Percentiles rank a stretch among this genome's conserved stretches.
phyloP scores from a whole-genome alignment of 2,797 vertebrate species.

The Phalanger gymnotis region DNA sequence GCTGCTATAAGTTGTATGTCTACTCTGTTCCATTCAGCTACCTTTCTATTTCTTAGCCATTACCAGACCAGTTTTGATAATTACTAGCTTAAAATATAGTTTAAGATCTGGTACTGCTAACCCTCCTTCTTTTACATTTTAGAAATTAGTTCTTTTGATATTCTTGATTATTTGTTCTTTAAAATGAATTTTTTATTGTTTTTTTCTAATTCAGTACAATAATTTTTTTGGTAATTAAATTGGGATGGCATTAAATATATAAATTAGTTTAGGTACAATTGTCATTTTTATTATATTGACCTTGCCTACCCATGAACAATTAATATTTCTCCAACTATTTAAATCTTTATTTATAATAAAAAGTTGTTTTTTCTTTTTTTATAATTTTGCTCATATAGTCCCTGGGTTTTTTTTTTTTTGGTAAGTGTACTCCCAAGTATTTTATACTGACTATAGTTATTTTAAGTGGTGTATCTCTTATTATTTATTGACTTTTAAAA shows the following conservation, averaged over 20 bases:
- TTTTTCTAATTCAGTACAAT: no score
- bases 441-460: neutral
- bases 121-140: no score
- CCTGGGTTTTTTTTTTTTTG: neutral
- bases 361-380: neutral
- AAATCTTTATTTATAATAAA: neutral
- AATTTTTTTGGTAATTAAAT: neutral
- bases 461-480: neutral
- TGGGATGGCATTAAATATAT: neutral
- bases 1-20: no score
- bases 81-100: no score
- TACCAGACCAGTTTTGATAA: no score
- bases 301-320: neutral
- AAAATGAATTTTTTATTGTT: no score
- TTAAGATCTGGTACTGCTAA: no score
- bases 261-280: neutral
- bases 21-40: no score
- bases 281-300: neutral
- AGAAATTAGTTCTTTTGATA: no score
- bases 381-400: neutral
- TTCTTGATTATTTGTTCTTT: no score
- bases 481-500: no score
- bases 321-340: neutral
- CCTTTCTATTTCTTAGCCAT: no score
- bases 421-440: neutral